Evolutionary conservation across 2,113 vertebrate species (phyloP), one percentile per base, ranked within the genome.

Genomic region (Saguinus midas): DNA sequence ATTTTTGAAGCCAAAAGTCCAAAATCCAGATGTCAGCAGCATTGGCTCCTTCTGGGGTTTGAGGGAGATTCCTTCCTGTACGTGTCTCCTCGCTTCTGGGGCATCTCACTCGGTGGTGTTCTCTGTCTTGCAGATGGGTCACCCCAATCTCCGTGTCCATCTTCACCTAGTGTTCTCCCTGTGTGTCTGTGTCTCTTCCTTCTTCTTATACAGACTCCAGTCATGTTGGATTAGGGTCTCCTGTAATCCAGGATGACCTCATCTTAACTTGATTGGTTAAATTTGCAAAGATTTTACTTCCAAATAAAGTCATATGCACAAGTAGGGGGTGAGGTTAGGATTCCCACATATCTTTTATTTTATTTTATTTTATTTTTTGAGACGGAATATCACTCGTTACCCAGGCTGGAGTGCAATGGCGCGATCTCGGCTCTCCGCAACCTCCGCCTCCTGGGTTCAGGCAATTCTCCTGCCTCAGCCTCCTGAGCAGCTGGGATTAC

Each of bases 101-200:
- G 8, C 37, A 35, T 23, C 48, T 48, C 23, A 0, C 21, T 27
- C 48, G 12, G 8, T 12, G 58, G 16, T 12, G 3, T n/a, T 43
- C 48, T 55, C 43, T 40, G 58, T 3, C 45, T 87, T 45, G 7
- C 0, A 4, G 23, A 17, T 5, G 2, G 17, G 1, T 11, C 48
- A 0, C n/a, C 20, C 40, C 13, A 0, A 0, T 4, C 48, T 35
- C 29, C 27, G 20, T 12, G 64, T 43, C 45, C 14, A 0, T 35
- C 45, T 27, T 55, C 35, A 16, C 25, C 0, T 1, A 27, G 2
- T 27, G 0, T 8, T 78, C 52, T 93, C 73, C 45, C 14, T 11
- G 1, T 2, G 5, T 25, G 37, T 58, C 50, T 32, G 0, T 55
- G 21, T 32, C 50, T 10, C 58, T n/a, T 48, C 13, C 13, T 29